A percentile compares a stretch with the other conserved stretches of the same genome.
Evolutionary conservation across 2,888 invertebrate genomes (phyloP).

Genomic region (Hirudinaria manillensis): DNA sequence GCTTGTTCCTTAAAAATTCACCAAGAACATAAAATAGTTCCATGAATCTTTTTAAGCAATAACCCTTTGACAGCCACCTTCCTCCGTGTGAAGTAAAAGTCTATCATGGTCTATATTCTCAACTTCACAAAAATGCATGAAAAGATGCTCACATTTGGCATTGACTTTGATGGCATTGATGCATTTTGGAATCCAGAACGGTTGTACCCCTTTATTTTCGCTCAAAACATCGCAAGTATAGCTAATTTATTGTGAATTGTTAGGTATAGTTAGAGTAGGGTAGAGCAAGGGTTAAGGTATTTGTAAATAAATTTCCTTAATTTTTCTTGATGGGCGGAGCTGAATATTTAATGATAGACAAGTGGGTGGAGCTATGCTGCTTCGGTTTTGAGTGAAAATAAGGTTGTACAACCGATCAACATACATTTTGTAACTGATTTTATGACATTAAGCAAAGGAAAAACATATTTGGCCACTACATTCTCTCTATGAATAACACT

Average conservation of each 20-base stretch:
- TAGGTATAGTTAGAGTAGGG: too few species aligned
- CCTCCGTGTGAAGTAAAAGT: not conserved
- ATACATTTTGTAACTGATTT: not conserved
- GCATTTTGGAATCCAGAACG: too few species aligned
- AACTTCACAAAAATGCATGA: not conserved
- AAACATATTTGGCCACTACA: not conserved
- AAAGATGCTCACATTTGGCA: not conserved
- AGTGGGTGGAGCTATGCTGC: too few species aligned
- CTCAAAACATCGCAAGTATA: too few species aligned
- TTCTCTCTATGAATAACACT: not conserved
- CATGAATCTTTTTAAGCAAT: conserved; percentile 10
- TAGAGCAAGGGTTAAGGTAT: too few species aligned
- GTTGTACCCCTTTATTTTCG: too few species aligned
- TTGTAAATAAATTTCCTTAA: too few species aligned
- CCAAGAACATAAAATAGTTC: not conserved
- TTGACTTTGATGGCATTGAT: not conserved
- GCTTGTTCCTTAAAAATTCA: conserved; percentile 3
- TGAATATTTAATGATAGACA: too few species aligned
- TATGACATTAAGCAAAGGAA: not conserved
- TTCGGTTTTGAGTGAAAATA: too few species aligned
- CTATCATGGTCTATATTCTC: not conserved
- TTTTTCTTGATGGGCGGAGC: too few species aligned
- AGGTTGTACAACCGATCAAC: too few species aligned
- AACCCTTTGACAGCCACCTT: not conserved
- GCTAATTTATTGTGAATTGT: too few species aligned